Base-by-base conservation (phyloP, 2,888 invertebrate species). In the Hyles lineata region DNA sequence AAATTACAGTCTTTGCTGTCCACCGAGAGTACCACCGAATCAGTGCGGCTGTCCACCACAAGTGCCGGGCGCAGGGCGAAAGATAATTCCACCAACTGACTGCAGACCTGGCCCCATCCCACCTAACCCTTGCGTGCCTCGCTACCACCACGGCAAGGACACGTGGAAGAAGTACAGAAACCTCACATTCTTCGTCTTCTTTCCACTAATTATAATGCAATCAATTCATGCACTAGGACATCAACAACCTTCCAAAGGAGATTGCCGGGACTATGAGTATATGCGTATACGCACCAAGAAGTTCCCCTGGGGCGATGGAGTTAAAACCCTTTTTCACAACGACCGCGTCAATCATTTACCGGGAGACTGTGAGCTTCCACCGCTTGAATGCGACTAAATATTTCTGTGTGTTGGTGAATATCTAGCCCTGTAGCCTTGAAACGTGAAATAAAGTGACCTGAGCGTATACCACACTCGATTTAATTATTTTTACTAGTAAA, bases 261-360 rank as follows among this genome's bases (percentile, higher is more conserved):
- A 80, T 3, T 94, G 94, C 77, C 85, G 90, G 7, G 92, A 93
- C 59, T 98, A 97, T 84, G 98, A 98, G 3, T 97, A 98, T 84
- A 92, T 98, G 93, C 95, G 97, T 52, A 92, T 97, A 73, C 96
- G 98, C 58, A 96, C 93, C 72, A 98, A 98, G 93, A 96, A 96
- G 82, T 98, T 97, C 91, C 98, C 98, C n/a, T 99, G 98, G 98
- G 97, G 98, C 70, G 97, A 98, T 85, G 98, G 98, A 60, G 96
- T 96, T 80, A 96, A 96, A 85, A 94, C 96, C n/a, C 91, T 98
- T 25, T 98, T 98, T 95, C 98, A 98, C 94, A 98, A 98, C 88
- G 96, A 97, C 9, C 95, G 96, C 71, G 84, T 90, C 55, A 98
- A 98, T 86, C 93, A 86, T 74, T 76, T 91, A 69, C 92, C 92